Evolutionary conservation across 1,140 invertebrate species (phyloP), one percentile per base, ranked within the genome.

Genomic region (Zaprionus inermis): DNA sequence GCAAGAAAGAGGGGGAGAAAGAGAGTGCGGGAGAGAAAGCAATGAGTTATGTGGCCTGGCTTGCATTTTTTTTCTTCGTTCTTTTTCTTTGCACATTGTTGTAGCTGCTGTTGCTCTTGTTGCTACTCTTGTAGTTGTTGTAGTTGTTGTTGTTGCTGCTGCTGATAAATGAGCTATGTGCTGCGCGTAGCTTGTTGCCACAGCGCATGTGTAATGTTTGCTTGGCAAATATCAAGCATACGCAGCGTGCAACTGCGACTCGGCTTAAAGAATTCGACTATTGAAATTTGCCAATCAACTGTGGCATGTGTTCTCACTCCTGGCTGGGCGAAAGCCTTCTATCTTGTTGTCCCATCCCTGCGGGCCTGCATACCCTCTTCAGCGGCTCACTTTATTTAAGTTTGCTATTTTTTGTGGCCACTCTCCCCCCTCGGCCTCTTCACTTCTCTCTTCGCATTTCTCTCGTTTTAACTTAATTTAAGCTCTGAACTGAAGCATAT

Each of bases 21-120:
- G n/a, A n/a, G n/a, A n/a, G 22, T 49, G 30, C 14, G 28, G 28
- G 6, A 6, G 28, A 3, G 6, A 67, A 58, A 65, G 69, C 75
- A 78, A 81, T 85, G 81, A 85, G 75, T 85, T 86, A 86, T 85
- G 81, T 72, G 24, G 14, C 34, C 60, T 49, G 60, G 67, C 67
- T 76, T 57, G 76, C 76, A 82, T 58, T 76, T 75, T 67, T 72
- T n/a, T 46, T 20, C n/a, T n/a, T 20, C 41, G 22, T 30, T 55
- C 38, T 16, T 34, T 58, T 16, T 9, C 41, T 46, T 16, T 44
- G n/a, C n/a, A 5, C 36, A n/a, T 38, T 38, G 32, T 44, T 66
- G 14, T 58, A 41, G 20, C 14, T 58, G 49, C 22, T 24, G 22
- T 14, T 52, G 30, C 7, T 57, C 41, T 34, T 66, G 60, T 65